These are phyloP conservation scores for Drosophila orosa DNA, from an alignment of 1,140 invertebrate genomes.

Conservation along the genomic window DNA sequence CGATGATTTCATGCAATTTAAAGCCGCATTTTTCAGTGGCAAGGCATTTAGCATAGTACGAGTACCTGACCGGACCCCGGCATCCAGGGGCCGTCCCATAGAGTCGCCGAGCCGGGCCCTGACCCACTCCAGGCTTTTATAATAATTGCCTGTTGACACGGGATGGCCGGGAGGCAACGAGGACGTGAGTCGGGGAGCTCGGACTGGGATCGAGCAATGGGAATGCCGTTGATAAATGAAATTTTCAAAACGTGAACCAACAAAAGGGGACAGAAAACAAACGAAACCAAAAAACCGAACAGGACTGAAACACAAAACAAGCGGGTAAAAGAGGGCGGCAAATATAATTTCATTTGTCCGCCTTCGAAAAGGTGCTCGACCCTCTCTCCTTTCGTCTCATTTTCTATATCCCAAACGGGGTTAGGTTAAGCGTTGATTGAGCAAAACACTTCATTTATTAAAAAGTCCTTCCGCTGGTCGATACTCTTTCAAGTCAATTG, in stretches of 20 bases:
- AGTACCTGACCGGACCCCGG: slow-evolving; percentile 29
- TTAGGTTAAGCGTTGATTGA: slow-evolving; percentile 19
- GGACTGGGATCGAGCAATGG: slow-evolving; percentile 62
- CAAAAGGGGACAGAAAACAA: slow-evolving; percentile 44
- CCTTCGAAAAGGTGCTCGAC: slow-evolving; percentile 36
- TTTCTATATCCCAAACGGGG: slow-evolving; percentile 2
- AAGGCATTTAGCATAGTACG: slow-evolving; percentile 73
- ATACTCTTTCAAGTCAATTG: slow-evolving; percentile 20
- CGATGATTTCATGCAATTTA: slow-evolving; percentile 83
- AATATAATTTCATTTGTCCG: slow-evolving; percentile 49
- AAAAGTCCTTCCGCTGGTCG: slow-evolving; percentile 13
- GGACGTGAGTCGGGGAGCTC: slow-evolving; percentile 22
- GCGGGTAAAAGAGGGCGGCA: slow-evolving; percentile 41
- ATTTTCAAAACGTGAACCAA: slow-evolving; percentile 61
- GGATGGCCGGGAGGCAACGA: slow-evolving; percentile 54
- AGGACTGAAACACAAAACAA: slow-evolving; percentile 57
- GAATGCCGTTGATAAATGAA: slow-evolving; percentile 73
- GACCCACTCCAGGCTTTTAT: slow-evolving; percentile 68
- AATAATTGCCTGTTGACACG: slow-evolving; percentile 83
- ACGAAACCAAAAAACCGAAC: slow-evolving; percentile 47
- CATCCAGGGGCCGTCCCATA: slow-evolving; percentile 5
- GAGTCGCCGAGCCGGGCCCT: slow-evolving; percentile 12
- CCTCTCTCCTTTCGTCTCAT: neutral
- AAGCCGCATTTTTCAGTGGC: slow-evolving; percentile 77
- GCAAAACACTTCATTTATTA: slow-evolving; percentile 38